Conservation (phyloP, 2,888 invertebrate species). For the Himalopsyche kuldschensis region DNA sequence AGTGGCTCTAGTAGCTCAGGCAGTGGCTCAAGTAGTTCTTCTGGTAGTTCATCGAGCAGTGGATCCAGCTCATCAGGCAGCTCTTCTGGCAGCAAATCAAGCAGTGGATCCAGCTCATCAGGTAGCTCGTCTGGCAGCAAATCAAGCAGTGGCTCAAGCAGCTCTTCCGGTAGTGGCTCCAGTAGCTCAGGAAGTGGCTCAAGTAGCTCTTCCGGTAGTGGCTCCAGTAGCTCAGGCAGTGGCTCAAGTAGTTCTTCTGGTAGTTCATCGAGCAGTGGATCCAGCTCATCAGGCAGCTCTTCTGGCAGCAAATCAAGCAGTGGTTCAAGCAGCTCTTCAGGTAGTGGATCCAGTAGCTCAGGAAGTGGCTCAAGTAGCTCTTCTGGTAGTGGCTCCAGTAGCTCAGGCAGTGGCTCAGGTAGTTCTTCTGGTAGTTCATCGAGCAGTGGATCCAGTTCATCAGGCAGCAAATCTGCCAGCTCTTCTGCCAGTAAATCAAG, state of each 20-base stretch:
- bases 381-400: not conserved
- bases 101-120: not conserved
- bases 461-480: not conserved
- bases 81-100: not conserved
- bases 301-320: not conserved
- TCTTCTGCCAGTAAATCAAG: not conserved
- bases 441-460: not conserved
- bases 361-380: not conserved
- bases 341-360: not conserved
- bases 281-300: not conserved
- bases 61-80: not conserved
- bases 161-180: not conserved
- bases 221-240: not conserved
- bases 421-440: not conserved
- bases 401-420: not conserved
- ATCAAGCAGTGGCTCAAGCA: not conserved
- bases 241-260: not conserved
- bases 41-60: not conserved
- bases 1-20: not conserved
- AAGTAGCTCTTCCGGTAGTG: not conserved
- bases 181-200: not conserved
- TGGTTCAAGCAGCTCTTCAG: not conserved
- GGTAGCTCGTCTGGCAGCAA: not conserved
- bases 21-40: not conserved
- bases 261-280: not conserved